These are phyloP conservation scores for Hipposideros larvatus DNA, from an alignment of 2,797 vertebrate genomes.

Conservation along the genomic window DNA sequence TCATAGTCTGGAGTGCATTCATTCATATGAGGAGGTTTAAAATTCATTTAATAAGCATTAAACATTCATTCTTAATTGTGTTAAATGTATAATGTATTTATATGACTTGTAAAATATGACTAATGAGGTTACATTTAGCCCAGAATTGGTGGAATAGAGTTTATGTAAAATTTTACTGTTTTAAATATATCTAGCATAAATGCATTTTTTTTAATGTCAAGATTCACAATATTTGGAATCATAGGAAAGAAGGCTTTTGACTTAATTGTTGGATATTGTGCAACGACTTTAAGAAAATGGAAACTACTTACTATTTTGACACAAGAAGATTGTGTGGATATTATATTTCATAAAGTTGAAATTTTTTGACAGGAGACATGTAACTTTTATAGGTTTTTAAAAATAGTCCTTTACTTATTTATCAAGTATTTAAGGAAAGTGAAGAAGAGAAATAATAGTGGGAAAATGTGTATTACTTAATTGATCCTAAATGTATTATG, in stretches of 20 bases:
- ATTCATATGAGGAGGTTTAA: not conserved
- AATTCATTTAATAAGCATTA: not conserved
- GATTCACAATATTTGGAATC: constrained; percentile 27
- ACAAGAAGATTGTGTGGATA: not conserved
- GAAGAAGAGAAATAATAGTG: not conserved
- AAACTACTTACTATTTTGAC: not conserved
- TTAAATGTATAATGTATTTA: constrained; percentile 2
- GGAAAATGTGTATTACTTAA: not conserved
- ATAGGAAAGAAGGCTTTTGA: not conserved
- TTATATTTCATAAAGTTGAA: not conserved
- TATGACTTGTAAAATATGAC: not conserved
- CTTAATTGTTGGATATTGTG: not conserved
- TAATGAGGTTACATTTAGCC: not conserved
- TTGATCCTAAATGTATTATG: not conserved
- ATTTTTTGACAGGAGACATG: not conserved
- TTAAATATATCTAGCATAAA: not conserved
- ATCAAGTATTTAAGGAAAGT: not conserved
- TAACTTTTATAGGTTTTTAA: not conserved
- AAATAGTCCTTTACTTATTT: not conserved
- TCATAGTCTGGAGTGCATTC: not conserved
- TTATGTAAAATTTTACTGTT: constrained; percentile 31
- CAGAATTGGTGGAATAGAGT: not conserved
- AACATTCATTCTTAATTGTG: constrained; percentile 26
- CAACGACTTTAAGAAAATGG: constrained; percentile 18
- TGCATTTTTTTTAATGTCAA: not conserved